Base-by-base conservation (phyloP, 2,113 vertebrate genomes). In the Toxotes chatareus region DNA sequence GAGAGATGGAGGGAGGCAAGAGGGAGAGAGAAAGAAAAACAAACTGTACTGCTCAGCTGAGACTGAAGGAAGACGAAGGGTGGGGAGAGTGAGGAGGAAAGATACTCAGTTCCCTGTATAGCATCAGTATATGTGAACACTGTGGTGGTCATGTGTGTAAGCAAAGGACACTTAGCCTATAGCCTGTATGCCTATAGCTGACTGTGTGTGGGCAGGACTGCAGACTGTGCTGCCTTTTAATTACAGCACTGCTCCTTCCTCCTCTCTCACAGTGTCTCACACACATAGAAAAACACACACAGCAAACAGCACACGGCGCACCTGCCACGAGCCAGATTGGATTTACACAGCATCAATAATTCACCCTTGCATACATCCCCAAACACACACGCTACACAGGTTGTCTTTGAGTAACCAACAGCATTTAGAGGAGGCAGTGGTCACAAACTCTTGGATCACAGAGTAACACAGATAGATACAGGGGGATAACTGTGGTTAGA, bases 271-370 rank as follows among this genome's bases (percentile, higher is more conserved):
- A 74, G 61, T 36, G 62, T 77, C 53, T 85, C 70, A 61, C 64
- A 62, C 17, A 61, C 44, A 68, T n/a, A 61, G 60, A 69, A 31
- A 77, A 40, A 78, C 63, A 80, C 57, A 55, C 49, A 79, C 17
- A 73, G 69, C 67, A 87, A 80, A 89, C 86, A 79, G 56, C 69
- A 80, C 56, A 65, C 72, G 3, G 53, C 47, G 9, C 91, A 92
- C 90, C 92, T 92, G 92, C 90, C 86, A 89, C 8, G 44, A 89
- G 80, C 80, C 80, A 89, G 92, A 92, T 90, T 93, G 85, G 87
- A 92, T 92, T 92, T 89, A 88, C 87, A 85, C 86, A 77, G 87
- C 86, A 93, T 93, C 87, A 91, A 93, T 94, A 92, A 93, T 93
- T 93, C 82, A 93, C 66, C 61, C 55, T 61, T 76, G 73, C 59